Conservation (phyloP, 2,113 vertebrate genomes). For the Pteropus alecto region DNA sequence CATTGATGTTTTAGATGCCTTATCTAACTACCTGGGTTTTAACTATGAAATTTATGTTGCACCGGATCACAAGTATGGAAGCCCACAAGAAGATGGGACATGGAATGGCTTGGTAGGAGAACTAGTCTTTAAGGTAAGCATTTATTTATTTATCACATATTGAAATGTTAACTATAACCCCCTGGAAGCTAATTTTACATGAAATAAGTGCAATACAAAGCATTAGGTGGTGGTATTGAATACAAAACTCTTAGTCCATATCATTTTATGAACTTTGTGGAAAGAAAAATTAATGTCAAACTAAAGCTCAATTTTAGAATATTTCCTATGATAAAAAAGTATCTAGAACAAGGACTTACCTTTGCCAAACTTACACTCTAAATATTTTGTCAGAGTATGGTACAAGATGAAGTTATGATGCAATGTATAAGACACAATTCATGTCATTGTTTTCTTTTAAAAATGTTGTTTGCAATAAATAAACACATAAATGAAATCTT, state of each 20-base stretch:
- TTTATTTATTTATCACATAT: background rate
- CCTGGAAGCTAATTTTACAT: background rate
- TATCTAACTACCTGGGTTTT: conserved; percentile 97
- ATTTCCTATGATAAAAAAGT: background rate
- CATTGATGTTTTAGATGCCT: conserved; percentile 96
- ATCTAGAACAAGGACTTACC: background rate
- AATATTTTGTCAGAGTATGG: background rate
- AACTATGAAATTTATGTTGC: conserved; percentile 98
- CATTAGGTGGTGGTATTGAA: background rate
- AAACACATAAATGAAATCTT: background rate
- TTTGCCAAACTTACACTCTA: background rate
- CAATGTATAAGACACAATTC: background rate
- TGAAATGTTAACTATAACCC: background rate
- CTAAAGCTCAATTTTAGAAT: background rate
- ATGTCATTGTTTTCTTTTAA: background rate
- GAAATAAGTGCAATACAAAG: background rate
- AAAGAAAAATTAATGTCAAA: background rate
- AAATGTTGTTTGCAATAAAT: background rate
- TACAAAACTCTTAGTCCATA: background rate
- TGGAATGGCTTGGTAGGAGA: conserved; percentile 99
- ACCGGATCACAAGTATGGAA: conserved; percentile 97
- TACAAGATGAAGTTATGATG: background rate
- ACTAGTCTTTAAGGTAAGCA: conserved; percentile 95
- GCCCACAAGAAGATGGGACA: conserved; percentile 92
- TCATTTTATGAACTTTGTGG: background rate